Base-by-base conservation (phyloP, 1,140 invertebrate species). In the Drosophila carrolli region DNA sequence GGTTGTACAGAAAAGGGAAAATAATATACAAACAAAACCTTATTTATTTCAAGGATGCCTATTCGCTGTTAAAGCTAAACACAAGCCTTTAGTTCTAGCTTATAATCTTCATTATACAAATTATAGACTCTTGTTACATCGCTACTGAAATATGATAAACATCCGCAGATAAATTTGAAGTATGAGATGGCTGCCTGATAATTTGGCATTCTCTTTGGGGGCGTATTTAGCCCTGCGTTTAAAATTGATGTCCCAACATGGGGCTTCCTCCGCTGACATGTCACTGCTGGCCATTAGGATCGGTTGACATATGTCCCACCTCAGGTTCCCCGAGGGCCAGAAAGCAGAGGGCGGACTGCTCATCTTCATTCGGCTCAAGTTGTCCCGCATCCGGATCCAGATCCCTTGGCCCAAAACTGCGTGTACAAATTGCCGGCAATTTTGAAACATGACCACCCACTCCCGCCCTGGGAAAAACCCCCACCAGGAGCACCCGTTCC, bases 351-450 rank as follows among this genome's bases (percentile, higher is more conserved):
- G 23, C 23, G 4, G 11, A 27, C 32, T 8, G 14, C 66, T 68
- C 62, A 56, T 74, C 68, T 54, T 74, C 57, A 73, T 74, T 62
- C 70, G 55, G 37, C 70, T 48, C 37, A 48, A 73, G 66, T 55
- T 55, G 66, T 67, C 29, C 40, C n/a, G 48, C 7, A 32, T 32
- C 37, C 10, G 38, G 38, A n/a, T 9, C 51, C 13, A 14, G 6
- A n/a, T 29, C 37, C 63, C 3, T 38, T 56, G 43, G 37, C 27
- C 19, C 14, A 55, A 67, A 67, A 59, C 38, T 51, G 19, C 29
- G 50, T 62, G 51, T 62, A 74, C 71, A 74, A 74, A 74, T 74
- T 74, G 71, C 50, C 19, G 50, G 70, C 70, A 74, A 74, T 74
- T 74, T 74, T 74, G 57, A 62, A 62, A 62, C 57, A 72, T 53